Evolutionary conservation across 2,888 invertebrate genomes (phyloP), one percentile per base, ranked within the genome.

Genomic region (Nomada lathburiana): DNA sequence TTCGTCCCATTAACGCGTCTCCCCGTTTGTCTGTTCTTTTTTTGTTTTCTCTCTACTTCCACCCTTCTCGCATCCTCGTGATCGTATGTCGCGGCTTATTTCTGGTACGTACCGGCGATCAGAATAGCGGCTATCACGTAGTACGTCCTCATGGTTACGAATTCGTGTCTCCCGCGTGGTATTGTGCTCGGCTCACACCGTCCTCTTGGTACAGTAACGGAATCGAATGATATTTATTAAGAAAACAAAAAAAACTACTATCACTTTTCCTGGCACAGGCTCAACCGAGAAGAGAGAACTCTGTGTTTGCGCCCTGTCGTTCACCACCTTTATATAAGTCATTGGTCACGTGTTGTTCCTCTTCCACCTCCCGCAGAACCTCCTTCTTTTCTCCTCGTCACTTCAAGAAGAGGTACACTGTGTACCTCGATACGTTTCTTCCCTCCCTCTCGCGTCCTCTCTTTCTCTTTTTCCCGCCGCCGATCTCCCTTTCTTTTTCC

Each of bases 311-410:
- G 90, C 90, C 92, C 91, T 90, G 92, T 91, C 92, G 93, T 90
- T 88, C 90, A 81, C 89, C 90, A 92, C 92, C 92, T 93, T 94
- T 94, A 93, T 94, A 94, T 93, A 94, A 93, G 92, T 92, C 90
- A 92, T 91, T 91, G 93, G 92, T 94, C 94, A 94, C 93, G 94
- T 94, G 94, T 89, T 89, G 75, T 90, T 86, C 88, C 86, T 84
- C 88, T 83, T 83, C 86, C 76, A 76, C 82, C 86, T 70, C 85
- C 73, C 84, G 81, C 77, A 82, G 86, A 79, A 64, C 85, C 88
- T 82, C 85, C 84, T 80, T 83, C 84, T 83, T 86, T 73, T 76
- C 77, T 72, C 70, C 78, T 67, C 76, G 70, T 77, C 77, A 82
- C 78, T 80, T 83, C 72, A 76, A 89, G 88, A 89, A 89, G 86